phyloP scores from a whole-genome alignment of 2,113 vertebrate species.

The Saguinus midas region DNA sequence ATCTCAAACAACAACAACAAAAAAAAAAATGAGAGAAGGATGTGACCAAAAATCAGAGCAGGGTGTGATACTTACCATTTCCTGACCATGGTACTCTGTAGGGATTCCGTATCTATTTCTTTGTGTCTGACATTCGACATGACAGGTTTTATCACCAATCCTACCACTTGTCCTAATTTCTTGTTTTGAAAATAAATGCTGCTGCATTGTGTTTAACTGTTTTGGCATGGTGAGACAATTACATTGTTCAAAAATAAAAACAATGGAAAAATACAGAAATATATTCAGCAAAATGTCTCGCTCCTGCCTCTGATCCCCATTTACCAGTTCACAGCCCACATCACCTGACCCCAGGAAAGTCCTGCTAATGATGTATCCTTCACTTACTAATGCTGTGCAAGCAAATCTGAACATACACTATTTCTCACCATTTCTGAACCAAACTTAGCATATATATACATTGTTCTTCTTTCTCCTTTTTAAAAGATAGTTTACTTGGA shows the following conservation, averaged over 20 bases:
- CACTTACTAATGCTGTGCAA: neutral
- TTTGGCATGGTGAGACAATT: neutral
- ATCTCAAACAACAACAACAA: too few relatives aligned
- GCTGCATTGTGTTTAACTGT: neutral
- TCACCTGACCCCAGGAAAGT: neutral
- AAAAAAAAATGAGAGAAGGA: neutral
- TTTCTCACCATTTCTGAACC: neutral
- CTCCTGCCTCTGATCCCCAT: neutral
- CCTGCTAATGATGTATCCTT: neutral
- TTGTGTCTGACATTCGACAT: neutral
- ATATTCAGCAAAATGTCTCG: neutral
- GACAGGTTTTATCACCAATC: neutral
- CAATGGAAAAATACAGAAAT: neutral
- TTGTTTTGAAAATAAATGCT: neutral
- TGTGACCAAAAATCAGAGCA: neutral
- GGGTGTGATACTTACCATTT: too few relatives aligned
- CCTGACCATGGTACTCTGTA: too few relatives aligned
- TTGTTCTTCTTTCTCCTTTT: neutral
- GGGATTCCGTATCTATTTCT: neutral
- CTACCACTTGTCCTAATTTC: neutral
- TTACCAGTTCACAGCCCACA: neutral
- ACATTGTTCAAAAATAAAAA: neutral
- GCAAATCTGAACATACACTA: neutral
- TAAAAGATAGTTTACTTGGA: neutral
- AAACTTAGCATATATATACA: neutral